phyloP scores from a whole-genome alignment of 2,888 invertebrate genomes.

The Scaptomyza caliginosa region DNA sequence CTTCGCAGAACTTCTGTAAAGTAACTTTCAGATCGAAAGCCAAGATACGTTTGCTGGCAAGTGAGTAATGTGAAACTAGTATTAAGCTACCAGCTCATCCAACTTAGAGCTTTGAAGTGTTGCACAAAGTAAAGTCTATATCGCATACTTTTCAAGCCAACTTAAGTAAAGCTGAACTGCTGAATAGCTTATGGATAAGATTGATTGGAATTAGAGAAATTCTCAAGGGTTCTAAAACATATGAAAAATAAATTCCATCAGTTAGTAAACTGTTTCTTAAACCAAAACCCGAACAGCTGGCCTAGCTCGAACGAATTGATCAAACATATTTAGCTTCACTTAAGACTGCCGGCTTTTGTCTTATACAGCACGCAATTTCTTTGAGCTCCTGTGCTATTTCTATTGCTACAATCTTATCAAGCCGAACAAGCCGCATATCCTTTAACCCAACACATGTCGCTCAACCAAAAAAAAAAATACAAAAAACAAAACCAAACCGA shows the following conservation, averaged over 20 bases:
- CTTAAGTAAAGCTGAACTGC: not conserved
- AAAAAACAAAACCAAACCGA: constrained; percentile 5
- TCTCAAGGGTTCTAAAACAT: too few relatives aligned
- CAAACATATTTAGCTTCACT: constrained; percentile 9
- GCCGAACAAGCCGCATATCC: constrained; percentile 56
- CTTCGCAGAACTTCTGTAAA: constrained; percentile 15
- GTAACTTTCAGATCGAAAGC: constrained; percentile 27
- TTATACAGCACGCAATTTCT: constrained; percentile 26
- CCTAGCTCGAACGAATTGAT: constrained; percentile 29
- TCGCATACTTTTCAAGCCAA: not conserved
- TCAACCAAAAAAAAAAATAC: constrained; percentile 14
- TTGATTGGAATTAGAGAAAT: too few relatives aligned
- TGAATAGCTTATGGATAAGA: too few relatives aligned
- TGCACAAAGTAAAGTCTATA: not conserved
- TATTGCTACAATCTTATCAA: constrained; percentile 63
- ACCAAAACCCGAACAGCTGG: constrained; percentile 30
- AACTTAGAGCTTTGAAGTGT: not conserved
- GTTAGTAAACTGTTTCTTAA: not conserved
- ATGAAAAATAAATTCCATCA: not conserved
- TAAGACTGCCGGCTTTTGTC: constrained; percentile 26
- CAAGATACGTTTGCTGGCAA: constrained; percentile 15
- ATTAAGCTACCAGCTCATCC: not conserved
- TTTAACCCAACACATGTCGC: constrained; percentile 38
- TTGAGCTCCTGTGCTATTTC: constrained; percentile 10
- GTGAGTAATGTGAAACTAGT: not conserved